A percentile compares a stretch with the other conserved stretches of the same genome.
Evolutionary conservation across 92 coral and sea anemone genomes (phyloP).

Genomic region (Phenganax subtilis): DNA sequence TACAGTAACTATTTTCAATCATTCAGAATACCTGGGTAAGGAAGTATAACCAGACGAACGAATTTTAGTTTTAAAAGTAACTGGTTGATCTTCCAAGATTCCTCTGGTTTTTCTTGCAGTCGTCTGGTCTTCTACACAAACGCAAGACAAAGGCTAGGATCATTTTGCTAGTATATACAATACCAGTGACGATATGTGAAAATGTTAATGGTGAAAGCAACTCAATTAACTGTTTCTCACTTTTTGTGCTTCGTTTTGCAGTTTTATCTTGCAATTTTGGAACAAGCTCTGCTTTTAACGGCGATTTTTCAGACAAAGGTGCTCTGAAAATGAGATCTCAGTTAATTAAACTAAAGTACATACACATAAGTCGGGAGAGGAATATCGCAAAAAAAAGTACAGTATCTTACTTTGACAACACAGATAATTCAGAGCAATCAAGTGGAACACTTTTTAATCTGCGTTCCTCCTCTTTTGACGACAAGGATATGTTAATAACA

Average conservation of each 20-base stretch:
- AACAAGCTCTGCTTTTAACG: slow-evolving; percentile 77
- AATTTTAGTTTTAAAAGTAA: slow-evolving; percentile 86
- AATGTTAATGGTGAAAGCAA: too few species aligned
- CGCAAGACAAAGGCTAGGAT: too few species aligned
- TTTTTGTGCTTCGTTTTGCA: slow-evolving; percentile 10
- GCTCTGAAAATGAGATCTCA: slow-evolving; percentile 45
- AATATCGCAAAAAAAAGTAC: neutral
- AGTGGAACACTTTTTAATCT: neutral
- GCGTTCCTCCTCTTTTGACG: slow-evolving; percentile 31
- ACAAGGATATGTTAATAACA: slow-evolving; percentile 59
- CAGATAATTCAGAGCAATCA: slow-evolving; percentile 29
- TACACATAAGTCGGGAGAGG: neutral
- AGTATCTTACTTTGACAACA: slow-evolving; percentile 24
- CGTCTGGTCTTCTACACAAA: slow-evolving; percentile 12
- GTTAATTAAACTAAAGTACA: neutral
- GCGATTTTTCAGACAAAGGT: slow-evolving; percentile 80
- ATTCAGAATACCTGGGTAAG: slow-evolving; percentile 62
- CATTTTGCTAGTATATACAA: neutral
- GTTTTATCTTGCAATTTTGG: slow-evolving; percentile 54
- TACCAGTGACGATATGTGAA: too few species aligned
- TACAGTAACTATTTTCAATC: neutral
- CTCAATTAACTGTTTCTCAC: neutral
- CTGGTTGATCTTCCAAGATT: slow-evolving; percentile 60
- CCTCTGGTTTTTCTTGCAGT: slow-evolving; percentile 24
- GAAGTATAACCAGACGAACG: slow-evolving; percentile 85